Evolutionary conservation across 2,797 vertebrate genomes (phyloP).

Genomic region (Sparus aurata): DNA sequence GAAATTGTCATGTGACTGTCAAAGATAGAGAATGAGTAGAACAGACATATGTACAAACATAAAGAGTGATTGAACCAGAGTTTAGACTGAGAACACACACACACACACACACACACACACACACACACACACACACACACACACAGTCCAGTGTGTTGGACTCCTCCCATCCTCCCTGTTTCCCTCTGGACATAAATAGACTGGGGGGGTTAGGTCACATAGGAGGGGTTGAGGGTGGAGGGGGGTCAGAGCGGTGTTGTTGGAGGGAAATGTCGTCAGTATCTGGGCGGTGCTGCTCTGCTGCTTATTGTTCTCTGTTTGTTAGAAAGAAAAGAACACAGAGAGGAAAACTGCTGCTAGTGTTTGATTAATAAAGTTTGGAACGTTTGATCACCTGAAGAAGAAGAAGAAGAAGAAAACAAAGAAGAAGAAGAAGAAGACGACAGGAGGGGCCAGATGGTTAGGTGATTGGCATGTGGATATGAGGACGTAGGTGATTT

Average conservation of each 20-base stretch:
- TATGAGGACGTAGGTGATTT: conserved; percentile 73
- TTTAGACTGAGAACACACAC: background rate
- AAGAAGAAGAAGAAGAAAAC: background rate
- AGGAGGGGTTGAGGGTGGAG: conserved; percentile 21
- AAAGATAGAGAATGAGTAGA: background rate
- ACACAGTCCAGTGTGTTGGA: conserved; percentile 3
- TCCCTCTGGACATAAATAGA: conserved; percentile 79
- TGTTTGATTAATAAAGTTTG: background rate
- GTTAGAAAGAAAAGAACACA: conserved; percentile 39
- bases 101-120: background rate
- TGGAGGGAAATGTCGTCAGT: conserved; percentile 74
- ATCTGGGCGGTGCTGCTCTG: conserved; percentile 55
- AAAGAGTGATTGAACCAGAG: too few relatives aligned
- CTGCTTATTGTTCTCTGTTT: conserved; percentile 81
- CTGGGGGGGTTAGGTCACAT: conserved; percentile 14
- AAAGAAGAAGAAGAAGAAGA: too few relatives aligned
- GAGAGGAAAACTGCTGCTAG: conserved; percentile 30
- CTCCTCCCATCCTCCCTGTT: conserved; percentile 77
- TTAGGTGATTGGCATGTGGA: conserved; percentile 38
- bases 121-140: background rate
- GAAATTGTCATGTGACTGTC: background rate
- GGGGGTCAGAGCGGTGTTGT: conserved; percentile 38
- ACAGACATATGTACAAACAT: background rate
- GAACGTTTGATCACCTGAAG: background rate
- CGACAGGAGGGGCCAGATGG: too few relatives aligned